Conservation (phyloP, 2,888 invertebrate genomes). For the Amphipoea lucens region DNA sequence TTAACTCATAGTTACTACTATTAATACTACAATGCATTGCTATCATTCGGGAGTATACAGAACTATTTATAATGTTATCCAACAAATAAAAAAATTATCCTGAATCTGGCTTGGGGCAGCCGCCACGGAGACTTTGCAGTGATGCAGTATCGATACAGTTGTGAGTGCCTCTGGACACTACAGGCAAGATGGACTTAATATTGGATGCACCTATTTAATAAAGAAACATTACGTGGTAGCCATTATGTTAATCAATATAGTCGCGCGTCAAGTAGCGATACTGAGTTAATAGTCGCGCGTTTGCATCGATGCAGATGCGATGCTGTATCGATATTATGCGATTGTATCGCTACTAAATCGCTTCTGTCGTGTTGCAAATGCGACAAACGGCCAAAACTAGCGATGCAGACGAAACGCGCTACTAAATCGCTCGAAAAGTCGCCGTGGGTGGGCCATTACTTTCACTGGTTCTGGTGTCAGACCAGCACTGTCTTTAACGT, state of each 20-base stretch:
- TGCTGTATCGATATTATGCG: not conserved
- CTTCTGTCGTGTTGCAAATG: not conserved
- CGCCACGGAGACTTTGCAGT: not conserved
- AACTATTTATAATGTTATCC: not conserved
- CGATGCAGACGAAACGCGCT: not conserved
- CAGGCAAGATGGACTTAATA: not conserved
- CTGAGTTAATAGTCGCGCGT: too few species aligned
- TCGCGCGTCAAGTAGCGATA: too few species aligned
- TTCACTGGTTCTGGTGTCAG: not conserved
- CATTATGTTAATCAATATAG: not conserved
- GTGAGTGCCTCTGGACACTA: too few species aligned
- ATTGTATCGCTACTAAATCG: not conserved
- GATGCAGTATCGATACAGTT: not conserved
- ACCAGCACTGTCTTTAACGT: not conserved
- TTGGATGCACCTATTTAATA: not conserved
- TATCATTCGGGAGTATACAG: not conserved
- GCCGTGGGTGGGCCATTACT: not conserved
- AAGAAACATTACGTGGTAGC: not conserved
- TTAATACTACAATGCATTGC: conserved; percentile 9
- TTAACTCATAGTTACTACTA: conserved; percentile 33
- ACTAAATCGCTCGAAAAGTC: not conserved
- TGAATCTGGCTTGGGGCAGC: not conserved
- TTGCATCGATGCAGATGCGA: not conserved
- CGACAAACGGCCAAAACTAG: not conserved
- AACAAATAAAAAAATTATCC: not conserved